Evolutionary conservation across 2,888 invertebrate species (phyloP), one percentile per base, ranked within the genome.

Genomic region (Urechis unicinctus): DNA sequence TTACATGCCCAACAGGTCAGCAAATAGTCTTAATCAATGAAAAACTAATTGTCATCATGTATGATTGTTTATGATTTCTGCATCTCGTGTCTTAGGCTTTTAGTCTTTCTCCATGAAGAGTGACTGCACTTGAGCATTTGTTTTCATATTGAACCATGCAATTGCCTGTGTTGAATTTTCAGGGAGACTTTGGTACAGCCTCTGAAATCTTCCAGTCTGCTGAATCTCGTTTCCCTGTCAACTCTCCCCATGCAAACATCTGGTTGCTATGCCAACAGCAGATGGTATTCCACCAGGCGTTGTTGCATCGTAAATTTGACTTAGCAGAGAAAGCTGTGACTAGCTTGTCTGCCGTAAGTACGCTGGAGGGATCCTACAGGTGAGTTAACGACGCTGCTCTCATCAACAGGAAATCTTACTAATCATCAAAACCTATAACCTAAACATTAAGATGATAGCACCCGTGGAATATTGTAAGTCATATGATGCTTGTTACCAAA

Each of bases 261-360:
- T 88, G 88, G 88, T 85, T 86, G 82, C 77, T 85, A 22, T 83
- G 68, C 52, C 73, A 77, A 52, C 74, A 76, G 58, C 63, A 69
- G 36, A 66, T 78, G 21, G 57, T 59, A 17, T 78, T 75, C 61
- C 69, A 70, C 31, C 63, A 67, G 54, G 68, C 74, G 0, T 41
- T 77, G 30, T 62, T 68, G n/a, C 69, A 68, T 49, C 84, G 85
- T 55, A 84, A 85, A 69, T 87, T 86, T 85, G 83, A 83, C 50
- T 85, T 85, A 61, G 88, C 88, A 0, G 84, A 87, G 52, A 82
- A 83, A 61, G 83, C 85, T 46, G 86, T 88, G 59, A 82, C 83
- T 55, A 86, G 85, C 69, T 78, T 89, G 43, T 83, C 85, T 44
- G 83, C 86, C 0, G 79, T 86, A 0, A 85, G 88, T 68, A 79